Percentiles rank a stretch among this genome's conserved stretches.
Evolutionary conservation across 1,140 invertebrate genomes (phyloP).

Genomic region (Fragariocoptes setiger): DNA sequence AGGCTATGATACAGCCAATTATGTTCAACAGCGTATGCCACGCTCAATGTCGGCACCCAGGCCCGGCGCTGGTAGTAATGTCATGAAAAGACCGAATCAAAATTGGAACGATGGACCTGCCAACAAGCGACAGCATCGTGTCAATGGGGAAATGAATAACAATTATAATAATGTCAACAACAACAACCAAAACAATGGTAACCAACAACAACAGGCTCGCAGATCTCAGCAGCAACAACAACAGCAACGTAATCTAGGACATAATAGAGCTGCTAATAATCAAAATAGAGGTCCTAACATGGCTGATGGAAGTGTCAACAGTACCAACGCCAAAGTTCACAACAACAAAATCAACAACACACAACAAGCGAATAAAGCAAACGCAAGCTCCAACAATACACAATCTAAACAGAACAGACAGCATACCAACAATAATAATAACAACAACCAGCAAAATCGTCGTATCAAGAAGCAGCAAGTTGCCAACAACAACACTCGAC

Average conservation of each 20-base stretch:
- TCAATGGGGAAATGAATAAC: not conserved
- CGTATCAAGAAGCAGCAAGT: not conserved
- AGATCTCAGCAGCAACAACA: not conserved
- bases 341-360: not conserved
- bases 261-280: not conserved
- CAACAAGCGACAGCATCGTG: not conserved
- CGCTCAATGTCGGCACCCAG: not conserved
- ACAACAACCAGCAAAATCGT: not conserved
- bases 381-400: too few species aligned
- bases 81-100: not conserved
- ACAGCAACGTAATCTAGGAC: not conserved
- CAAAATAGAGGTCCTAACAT: not conserved
- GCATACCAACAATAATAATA: not conserved
- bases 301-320: too few species aligned
- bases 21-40: not conserved
- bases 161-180: not conserved
- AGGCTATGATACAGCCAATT: not conserved
- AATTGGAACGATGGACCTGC: not conserved
- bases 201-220: not conserved
- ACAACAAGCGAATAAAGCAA: not conserved
- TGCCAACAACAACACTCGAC: not conserved
- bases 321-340: too few species aligned
- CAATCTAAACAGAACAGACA: too few species aligned
- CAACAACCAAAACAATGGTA: not conserved
- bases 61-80: not conserved